Evolutionary conservation across 2,113 vertebrate species (phyloP), one percentile per base, ranked within the genome.

Genomic region (Nanger granti): DNA sequence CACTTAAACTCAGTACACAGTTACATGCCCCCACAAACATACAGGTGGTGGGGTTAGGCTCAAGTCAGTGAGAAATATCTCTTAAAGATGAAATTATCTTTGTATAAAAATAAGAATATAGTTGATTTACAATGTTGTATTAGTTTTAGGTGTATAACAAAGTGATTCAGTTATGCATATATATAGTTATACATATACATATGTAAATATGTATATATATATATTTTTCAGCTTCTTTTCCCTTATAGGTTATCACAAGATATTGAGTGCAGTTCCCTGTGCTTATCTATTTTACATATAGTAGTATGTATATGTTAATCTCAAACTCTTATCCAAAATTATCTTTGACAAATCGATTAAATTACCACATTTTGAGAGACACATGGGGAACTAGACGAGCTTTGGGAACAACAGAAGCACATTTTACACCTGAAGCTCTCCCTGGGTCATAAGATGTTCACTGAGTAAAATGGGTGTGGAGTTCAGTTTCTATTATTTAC

Each of bases 371-470:
- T 9, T 22, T 28, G 52, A 73, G 62, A 73, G 59, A 59, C 47
- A 41, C 28, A 44, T 0, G 49, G 55, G 28, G 8, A 20, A 52
- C 22, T 6, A 5, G 87, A n/a, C 2, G 5, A 62, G 52, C n/a
- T 7, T 6, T 2, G 60, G 86, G 31, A 57, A 17, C 9, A 31
- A n/a, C 9, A 4, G 57, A 89, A 49, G 41, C 3, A 4, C 2
- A 1, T n/a, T 31, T 54, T 22, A 22, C 1, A 22, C 47, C 6
- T 13, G 29, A 8, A 10, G 24, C 12, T 18, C 3, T 37, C 29
- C 20, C 10, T 7, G n/a, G 24, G 26, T 18, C 3, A 5, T 11
- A 44, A 52, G 34, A n/a, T 2, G 15, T 24, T 66, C 31, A 49
- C 0, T 15, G 86, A 66, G 13, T 17, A 79, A 64, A 28, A 20